Percentiles rank a stretch among this genome's conserved stretches.
These are phyloP conservation scores for Oncopodura yosiiana DNA, from an alignment of 1,140 invertebrate genomes.

Conservation along the genomic window DNA sequence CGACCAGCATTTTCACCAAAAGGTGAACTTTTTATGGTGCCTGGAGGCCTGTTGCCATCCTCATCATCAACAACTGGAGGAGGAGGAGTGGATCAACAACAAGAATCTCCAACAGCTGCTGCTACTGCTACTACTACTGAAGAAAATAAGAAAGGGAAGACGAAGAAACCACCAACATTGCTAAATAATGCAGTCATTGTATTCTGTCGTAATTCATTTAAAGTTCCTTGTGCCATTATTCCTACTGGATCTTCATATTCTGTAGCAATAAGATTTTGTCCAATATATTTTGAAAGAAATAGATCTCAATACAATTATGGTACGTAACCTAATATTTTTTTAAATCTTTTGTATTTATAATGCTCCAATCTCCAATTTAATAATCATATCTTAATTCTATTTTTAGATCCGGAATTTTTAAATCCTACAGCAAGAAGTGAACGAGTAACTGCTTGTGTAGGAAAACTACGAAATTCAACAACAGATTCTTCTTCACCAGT, in stretches of 20 bases:
- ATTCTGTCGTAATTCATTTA: conserved; percentile 31
- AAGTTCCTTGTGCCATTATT: conserved; percentile 40
- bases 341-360: no score
- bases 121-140: background rate
- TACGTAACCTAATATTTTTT: conserved; percentile 9
- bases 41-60: conserved; percentile 57
- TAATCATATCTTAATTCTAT: conserved; percentile 6
- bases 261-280: conserved; percentile 71
- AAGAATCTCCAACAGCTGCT: background rate
- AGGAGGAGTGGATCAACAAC: background rate
- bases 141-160: conserved; percentile 6
- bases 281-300: conserved; percentile 51
- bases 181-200: conserved; percentile 26
- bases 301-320: conserved; percentile 17
- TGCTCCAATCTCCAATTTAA: no score
- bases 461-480: conserved; percentile 14
- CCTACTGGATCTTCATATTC: conserved; percentile 68
- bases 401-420: conserved; percentile 11
- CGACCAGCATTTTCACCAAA: conserved; percentile 79
- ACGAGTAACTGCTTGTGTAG: conserved; percentile 23
- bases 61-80: background rate
- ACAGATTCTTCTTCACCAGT: background rate
- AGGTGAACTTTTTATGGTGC: conserved; percentile 74
- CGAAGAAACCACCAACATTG: background rate
- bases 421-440: conserved; percentile 27